Percentiles rank a stretch among this genome's conserved stretches.
Evolutionary conservation across 1,140 invertebrate genomes (phyloP).

Genomic region (Drosophila yakuba): DNA sequence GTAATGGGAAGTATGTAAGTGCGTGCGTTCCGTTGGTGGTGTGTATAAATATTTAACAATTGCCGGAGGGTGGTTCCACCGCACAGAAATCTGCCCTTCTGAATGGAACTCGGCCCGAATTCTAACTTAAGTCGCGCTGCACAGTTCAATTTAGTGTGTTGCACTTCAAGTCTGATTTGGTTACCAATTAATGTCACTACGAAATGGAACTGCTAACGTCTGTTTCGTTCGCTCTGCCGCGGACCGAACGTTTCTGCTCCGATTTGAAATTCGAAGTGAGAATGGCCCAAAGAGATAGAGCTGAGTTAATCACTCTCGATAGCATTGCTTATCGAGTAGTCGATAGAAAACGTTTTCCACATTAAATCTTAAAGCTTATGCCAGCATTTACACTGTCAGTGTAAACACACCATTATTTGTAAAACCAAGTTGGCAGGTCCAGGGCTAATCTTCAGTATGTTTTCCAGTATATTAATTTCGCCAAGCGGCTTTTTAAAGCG

Average conservation of each 20-base stretch:
- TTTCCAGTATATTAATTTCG: background rate
- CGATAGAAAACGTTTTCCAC: too few species aligned
- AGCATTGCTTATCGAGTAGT: background rate
- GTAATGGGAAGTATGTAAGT: conserved; percentile 21
- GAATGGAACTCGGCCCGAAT: background rate
- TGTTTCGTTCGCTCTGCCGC: background rate
- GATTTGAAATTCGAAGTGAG: conserved; percentile 15
- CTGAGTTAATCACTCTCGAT: background rate
- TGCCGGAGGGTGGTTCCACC: conserved; percentile 20
- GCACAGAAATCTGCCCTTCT: background rate
- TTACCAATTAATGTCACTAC: conserved; percentile 13
- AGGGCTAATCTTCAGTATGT: background rate
- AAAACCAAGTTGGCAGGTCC: background rate
- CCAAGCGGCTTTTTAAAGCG: background rate
- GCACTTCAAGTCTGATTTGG: conserved; percentile 2
- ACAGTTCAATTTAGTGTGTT: conserved; percentile 4
- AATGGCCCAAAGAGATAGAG: background rate
- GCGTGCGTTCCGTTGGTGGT: conserved; percentile 32
- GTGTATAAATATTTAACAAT: conserved; percentile 69
- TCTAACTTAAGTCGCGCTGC: background rate
- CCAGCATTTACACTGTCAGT: background rate
- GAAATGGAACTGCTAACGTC: conserved; percentile 8
- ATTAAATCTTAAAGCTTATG: too few species aligned
- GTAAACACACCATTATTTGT: background rate
- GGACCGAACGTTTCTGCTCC: conserved; percentile 1